Evolutionary conservation across 2,113 vertebrate species (phyloP).

Genomic region (Nothocercus nigrocapillus): DNA sequence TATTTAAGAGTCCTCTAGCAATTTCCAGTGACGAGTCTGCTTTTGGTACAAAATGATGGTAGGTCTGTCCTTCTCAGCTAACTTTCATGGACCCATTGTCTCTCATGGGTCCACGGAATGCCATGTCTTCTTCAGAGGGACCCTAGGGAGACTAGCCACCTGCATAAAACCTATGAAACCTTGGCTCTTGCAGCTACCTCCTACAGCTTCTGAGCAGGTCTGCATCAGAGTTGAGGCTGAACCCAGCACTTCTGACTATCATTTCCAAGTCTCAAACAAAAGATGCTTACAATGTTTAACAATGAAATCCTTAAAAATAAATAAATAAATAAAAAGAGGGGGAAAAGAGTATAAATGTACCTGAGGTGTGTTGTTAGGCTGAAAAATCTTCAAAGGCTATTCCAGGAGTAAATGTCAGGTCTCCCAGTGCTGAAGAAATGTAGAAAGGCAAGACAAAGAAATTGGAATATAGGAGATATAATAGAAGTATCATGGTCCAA

Average conservation of each 20-base stretch:
- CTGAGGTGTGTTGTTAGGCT: not conserved
- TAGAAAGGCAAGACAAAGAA: not conserved
- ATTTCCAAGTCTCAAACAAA: not conserved
- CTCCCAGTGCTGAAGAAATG: not conserved
- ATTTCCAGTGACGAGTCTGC: not conserved
- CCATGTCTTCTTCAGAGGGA: not conserved
- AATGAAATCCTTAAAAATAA: not conserved
- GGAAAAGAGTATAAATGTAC: not conserved
- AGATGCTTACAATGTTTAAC: not conserved
- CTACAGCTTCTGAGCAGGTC: not conserved
- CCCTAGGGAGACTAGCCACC: not conserved
- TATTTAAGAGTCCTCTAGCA: not conserved
- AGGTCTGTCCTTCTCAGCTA: not conserved
- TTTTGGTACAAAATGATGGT: not conserved
- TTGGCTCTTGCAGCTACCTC: not conserved
- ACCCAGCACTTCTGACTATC: not conserved
- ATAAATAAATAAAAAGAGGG: not conserved
- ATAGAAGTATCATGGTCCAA: constrained; percentile 29
- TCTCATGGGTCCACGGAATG: not conserved
- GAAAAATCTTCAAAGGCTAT: not conserved
- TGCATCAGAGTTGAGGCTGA: not conserved
- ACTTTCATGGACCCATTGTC: not conserved
- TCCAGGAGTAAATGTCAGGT: not conserved
- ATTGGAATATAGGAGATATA: not conserved
- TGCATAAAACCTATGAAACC: not conserved